Evolutionary conservation across 2,797 vertebrate species (phyloP), one percentile per base, ranked within the genome.

Genomic region (Thaleichthys pacificus): DNA sequence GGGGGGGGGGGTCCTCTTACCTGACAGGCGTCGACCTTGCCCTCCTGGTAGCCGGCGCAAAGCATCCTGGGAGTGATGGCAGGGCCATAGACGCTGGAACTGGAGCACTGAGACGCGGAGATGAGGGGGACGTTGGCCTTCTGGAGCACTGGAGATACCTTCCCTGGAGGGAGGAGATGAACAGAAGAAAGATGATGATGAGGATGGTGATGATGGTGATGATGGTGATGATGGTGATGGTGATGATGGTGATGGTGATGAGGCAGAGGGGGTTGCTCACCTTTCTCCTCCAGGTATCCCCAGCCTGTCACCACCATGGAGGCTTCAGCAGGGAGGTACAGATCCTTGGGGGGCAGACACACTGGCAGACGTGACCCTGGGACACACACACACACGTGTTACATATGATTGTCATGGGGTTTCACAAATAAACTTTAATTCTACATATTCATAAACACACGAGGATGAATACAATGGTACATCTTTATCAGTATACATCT

Each of bases 11-110:
- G 28, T 15, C 56, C 4, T 0, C 0, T 84, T 91, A 98, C 97
- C 95, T 99, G 96, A 84, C 97, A 99, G 38, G 96, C 92, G 66
- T 99, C 96, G 69, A 94, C 91, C 0, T 87, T 84, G 0, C 96
- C 97, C 4, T 89, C 26, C 1, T 87, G 58, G 77, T 69, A 85
- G 19, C 97, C 96, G 0, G 96, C 97, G 17, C 97, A 98, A 68
- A 98, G 78, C 97, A 98, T 98, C 79, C 81, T 91, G 35, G 77
- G 4, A 0, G 92, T 94, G 35, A 99, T 79, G 0, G 84, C 49
- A 0, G 54, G 32, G 0, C 93, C 93, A 61, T 98, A 98, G 0
- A 95, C 75, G 0, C 38, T 0, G 0, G 84, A 77, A 3, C 84
- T 86, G 42, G 96, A 92, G 72, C 97, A 99, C 68, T 35, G 60